Evolutionary conservation across 1,140 invertebrate species (phyloP), one percentile per base, ranked within the genome.

Genomic region (Leptinotarsa defecta): DNA sequence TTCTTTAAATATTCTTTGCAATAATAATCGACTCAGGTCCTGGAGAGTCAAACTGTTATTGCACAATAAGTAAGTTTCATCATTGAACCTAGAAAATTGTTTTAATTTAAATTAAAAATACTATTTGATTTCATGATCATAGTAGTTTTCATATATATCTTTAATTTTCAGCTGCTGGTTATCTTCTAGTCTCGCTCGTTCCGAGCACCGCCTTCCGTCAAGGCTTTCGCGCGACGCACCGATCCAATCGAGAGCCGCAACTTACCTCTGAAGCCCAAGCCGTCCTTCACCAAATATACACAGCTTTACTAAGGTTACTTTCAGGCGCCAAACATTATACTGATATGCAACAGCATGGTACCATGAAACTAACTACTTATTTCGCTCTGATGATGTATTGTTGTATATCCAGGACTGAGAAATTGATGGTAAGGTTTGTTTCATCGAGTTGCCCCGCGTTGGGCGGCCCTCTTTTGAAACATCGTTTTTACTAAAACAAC

Each of bases 301-400:
- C 91, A 15, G 91, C 94, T 78, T 86, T 96, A 15, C 82, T 95
- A 43, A 88, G 92, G 65, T 86, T 97, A 71, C 83, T 98, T 19
- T 92, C 95, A 75, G 89, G 92, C 11, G 95, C 95, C 0, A 91
- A 92, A 79, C 92, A 94, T 78, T 97, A 96, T 85, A 94, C 93
- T 1, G 93, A 96, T 84, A 93, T 94, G 80, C 91, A 89, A 70
- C 90, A 92, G 13, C 95, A 97, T 84, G 95, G 95, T 64, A 95
- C 95, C 6, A 94, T 94, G 85, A 97, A 97, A 87, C 88, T 98
- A 69, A 95, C 95, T 34, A 94, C 95, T 65, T 97, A 96, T 86
- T 97, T 97, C 86, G 93, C 94, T 68, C 89, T 97, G 19, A 90
- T 97, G 87, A 94, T 94, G 57, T 96, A 96, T 83, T 97, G 95